phyloP scores from a whole-genome alignment of 2,888 invertebrate genomes.

The Cynaeus angustus region DNA sequence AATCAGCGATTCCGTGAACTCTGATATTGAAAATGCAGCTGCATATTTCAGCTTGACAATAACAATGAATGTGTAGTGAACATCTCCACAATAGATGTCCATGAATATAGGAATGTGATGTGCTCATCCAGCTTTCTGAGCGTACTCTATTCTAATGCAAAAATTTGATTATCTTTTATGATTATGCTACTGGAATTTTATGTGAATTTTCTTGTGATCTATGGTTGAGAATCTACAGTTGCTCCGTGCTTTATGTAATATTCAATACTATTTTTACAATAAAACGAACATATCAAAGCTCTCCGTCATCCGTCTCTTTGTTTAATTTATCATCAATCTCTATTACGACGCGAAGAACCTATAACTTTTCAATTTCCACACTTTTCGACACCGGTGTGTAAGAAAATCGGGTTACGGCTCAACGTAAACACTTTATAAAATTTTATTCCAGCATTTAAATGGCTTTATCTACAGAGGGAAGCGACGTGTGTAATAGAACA shows the following conservation, averaged over 20 bases:
- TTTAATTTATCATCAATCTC: conserved; percentile 32
- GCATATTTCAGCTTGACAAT: too few relatives aligned
- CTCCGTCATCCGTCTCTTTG: not conserved
- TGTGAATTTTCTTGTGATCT: too few relatives aligned
- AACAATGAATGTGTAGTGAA: too few relatives aligned
- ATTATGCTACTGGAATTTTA: too few relatives aligned
- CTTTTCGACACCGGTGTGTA: conserved; percentile 21
- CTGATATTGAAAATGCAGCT: too few relatives aligned
- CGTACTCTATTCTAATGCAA: too few relatives aligned
- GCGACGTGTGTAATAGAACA: conserved; percentile 43
- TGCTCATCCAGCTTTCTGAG: too few relatives aligned
- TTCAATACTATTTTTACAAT: not conserved
- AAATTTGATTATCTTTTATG: too few relatives aligned
- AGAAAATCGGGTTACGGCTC: conserved; percentile 41
- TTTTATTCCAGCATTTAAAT: conserved; percentile 45
- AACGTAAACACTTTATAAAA: conserved; percentile 49
- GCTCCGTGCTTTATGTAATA: not conserved
- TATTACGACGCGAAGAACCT: conserved; percentile 5
- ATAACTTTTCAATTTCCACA: conserved; percentile 37
- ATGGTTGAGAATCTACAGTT: not conserved
- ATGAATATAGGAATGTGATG: too few relatives aligned
- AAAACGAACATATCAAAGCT: not conserved
- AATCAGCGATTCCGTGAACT: too few relatives aligned
- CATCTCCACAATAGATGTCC: too few relatives aligned
- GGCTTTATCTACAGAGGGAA: conserved; percentile 22